Base-by-base conservation (phyloP, 2,113 vertebrate genomes). In the Etia nguti region DNA sequence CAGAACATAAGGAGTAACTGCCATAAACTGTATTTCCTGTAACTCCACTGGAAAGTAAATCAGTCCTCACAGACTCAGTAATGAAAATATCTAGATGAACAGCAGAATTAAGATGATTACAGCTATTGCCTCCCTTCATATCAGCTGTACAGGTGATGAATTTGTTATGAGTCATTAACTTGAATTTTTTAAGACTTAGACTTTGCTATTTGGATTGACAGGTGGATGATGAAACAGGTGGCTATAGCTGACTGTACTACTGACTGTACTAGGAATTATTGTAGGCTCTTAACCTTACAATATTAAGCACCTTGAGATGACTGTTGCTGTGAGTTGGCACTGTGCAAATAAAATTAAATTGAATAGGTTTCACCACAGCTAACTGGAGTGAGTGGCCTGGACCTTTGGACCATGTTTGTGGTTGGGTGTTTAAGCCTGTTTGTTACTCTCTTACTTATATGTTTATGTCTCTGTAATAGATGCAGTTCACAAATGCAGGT, bases 211-310 rank as follows among this genome's bases (percentile, higher is more conserved):
- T 65, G 31, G 18, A 8, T n/a, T 70, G 7, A 70, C 36, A 24
- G 62, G 36, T 70, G 4, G 36, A 70, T 41, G 62, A 8, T 38
- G 60, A 22, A 10, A 68, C 60, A 13, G 4, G 20, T 68, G 60
- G 11, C 36, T 22, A 11, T 68, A 68, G 36, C n/a, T 68, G 62
- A 3, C 55, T 29, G 52, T 55, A 22, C 10, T 55, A 55, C n/a
- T 46, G 52, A 12, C 54, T 24, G 8, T 59, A 18, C 1, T 31
- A 59, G 56, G 56, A 8, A 59, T 59, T 31, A 60, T 18, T 29
- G 26, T 31, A 6, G 2, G 2, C 26, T 31, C 56, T 29, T 31
- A 59, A 59, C 16, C 56, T 29, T 0, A 57, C 55, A 29, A 29
- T 59, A 31, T 59, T 59, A 4, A 31, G 57, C 26, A 18, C 15